Evolutionary conservation across 2,797 vertebrate species (phyloP).

Genomic region (Tragopan temminckii): DNA sequence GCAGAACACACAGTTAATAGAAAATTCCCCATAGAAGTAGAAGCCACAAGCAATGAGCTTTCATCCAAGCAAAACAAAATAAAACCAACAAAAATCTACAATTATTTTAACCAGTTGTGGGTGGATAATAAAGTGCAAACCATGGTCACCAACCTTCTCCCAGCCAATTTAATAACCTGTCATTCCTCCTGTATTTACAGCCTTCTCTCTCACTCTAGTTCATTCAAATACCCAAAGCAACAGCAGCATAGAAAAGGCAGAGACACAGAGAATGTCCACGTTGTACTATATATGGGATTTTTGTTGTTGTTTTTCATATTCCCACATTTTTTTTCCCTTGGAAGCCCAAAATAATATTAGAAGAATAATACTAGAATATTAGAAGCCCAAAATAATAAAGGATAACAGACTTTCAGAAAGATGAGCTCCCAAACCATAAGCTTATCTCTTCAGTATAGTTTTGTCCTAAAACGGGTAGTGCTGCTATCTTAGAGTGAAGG

Average conservation of each 20-base stretch:
- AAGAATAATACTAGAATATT: neutral
- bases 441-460: neutral
- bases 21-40: neutral
- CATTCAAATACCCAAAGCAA: neutral
- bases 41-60: neutral
- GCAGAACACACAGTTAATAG: neutral
- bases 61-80: neutral
- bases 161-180: neutral
- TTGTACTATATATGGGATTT: too few relatives aligned
- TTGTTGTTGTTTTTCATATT: neutral
- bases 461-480: neutral
- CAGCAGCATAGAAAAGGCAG: neutral
- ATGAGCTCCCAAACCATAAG: neutral
- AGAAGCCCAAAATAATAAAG: neutral
- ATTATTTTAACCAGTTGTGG: neutral
- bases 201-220: neutral
- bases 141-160: too few relatives aligned
- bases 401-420: neutral
- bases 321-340: neutral
- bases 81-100: neutral
- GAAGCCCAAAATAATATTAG: neutral
- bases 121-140: neutral
- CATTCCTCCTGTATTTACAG: neutral
- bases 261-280: neutral
- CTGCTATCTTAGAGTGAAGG: neutral